phyloP scores from a whole-genome alignment of 2,888 invertebrate genomes.

The Cantharis rufa region DNA sequence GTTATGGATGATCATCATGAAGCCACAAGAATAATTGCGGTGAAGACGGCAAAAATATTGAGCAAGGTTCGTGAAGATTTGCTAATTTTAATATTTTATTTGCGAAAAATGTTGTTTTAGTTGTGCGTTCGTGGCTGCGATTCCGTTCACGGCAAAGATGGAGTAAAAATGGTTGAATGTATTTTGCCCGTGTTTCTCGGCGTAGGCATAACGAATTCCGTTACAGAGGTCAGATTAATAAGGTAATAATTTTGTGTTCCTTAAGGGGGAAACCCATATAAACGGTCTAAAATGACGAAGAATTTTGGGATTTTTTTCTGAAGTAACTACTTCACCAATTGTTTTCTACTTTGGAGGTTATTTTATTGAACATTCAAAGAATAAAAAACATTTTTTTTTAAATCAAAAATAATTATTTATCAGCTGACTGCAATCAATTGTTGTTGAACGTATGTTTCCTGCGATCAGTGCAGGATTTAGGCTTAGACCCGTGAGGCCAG shows the following conservation, averaged over 20 bases:
- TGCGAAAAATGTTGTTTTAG: slow-evolving; percentile 51
- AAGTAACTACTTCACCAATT: no score
- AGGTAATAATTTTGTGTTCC: slow-evolving; percentile 59
- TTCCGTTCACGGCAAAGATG: slow-evolving; percentile 71
- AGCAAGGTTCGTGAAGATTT: slow-evolving; percentile 65
- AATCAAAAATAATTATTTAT: no score
- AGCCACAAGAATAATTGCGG: slow-evolving; percentile 77
- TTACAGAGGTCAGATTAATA: slow-evolving; percentile 76
- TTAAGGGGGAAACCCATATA: no score
- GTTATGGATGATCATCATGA: slow-evolving; percentile 96
- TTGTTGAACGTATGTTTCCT: no score
- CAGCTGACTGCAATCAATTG: no score
- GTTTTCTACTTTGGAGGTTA: no score
- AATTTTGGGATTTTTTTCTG: no score
- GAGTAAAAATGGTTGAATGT: slow-evolving; percentile 70
- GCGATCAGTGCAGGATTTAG: no score
- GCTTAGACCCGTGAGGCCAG: no score
- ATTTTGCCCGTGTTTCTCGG: slow-evolving; percentile 82
- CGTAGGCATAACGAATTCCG: slow-evolving; percentile 77
- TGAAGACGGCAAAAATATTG: slow-evolving; percentile 69
- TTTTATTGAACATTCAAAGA: no score
- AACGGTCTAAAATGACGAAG: no score
- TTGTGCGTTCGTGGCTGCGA: slow-evolving; percentile 74
- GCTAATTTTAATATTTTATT: neutral
- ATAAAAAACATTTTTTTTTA: no score